Base-by-base conservation (phyloP, 2,797 vertebrate species). In the Hipposideros larvatus region DNA sequence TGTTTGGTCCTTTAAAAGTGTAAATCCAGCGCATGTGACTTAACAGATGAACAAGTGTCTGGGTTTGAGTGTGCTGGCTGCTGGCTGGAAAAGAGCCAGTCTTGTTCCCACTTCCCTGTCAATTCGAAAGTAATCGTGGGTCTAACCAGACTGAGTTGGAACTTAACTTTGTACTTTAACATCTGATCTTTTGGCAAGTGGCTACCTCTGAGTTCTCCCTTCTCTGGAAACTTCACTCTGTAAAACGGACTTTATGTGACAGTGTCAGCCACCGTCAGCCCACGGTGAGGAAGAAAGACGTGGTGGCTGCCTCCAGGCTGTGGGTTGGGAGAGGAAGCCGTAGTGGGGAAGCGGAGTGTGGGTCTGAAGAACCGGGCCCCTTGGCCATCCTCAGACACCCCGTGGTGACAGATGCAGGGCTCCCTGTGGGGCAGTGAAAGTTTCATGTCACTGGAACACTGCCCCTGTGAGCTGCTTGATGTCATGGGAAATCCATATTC, bases 391-490 rank as follows among this genome's bases (percentile, higher is more conserved):
- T 26, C 4, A 3, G n/a, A 63, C 59, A 19, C 51, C 59, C 51
- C 13, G 0, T 0, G 18, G 34, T 37, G 26, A n/a, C 0, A 1
- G 31, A 57, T 31, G 15, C 37, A 0, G 28, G 43, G 28, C 59
- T 65, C 41, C 34, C 78, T 0, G 0, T 4, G 9, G 48, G 51
- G 16, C 6, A 10, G 19, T 1, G 5, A 57, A 14, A 19, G 43
- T 18, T 77, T 41, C 18, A 0, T 34, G 26, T 61, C 53, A 0
- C 37, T 41, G 11, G 37, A 51, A 28, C n/a, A 70, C 66, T 26
- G 46, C 63, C 63, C 57, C 1, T 10, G 7, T 24, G 41, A 73
- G 83, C 82, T 74, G 24, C 46, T 37, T 9, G 13, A 26, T 63
- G 41, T 83, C 73, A 1, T 55, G 48, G 84, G 34, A 73, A 77